Base-by-base conservation (phyloP, 1,140 invertebrate genomes). In the Mamestra configurata region DNA sequence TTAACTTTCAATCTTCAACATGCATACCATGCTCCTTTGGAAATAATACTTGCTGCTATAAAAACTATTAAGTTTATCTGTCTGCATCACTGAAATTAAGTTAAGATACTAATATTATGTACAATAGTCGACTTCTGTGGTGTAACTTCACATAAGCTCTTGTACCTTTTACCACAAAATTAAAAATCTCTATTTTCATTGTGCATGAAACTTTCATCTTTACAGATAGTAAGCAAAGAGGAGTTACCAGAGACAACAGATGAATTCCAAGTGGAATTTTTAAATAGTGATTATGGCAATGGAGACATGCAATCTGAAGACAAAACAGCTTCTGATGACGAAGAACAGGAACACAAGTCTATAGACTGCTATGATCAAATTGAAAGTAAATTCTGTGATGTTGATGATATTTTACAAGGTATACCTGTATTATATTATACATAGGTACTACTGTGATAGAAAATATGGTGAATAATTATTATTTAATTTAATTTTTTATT, bases 371-470 rank as follows among this genome's bases (percentile, higher is more conserved):
- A 70, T 79, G 77, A 68, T 27, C 73, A 43, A 40, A 70, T 72
- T 8, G 77, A 82, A 49, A 81, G 72, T 68, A 79, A 80, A 79
- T 80, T 79, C 49, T 77, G 80, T 71, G 79, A 72, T 78, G 75
- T 75, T 15, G 64, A 46, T 57, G 77, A 76, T 27, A 61, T 77
- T 55, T 31, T 79, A 37, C 13, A 64, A 53, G 64, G 79, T 79
- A 68, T 43, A 35, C 22, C n/a, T n/a, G n/a, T n/a, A 5, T 31
- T 40, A 3, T 4, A 49, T 18, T 15, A 49, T 46, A 46, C 10
- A 13, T 46, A n/a, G n/a, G n/a, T n/a, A n/a, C n/a, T n/a, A n/a
- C n/a, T n/a, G n/a, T n/a, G n/a, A n/a, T n/a, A n/a, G n/a, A n/a
- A n/a, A n/a, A n/a, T n/a, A n/a, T n/a, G n/a, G n/a, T n/a, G n/a